A percentile compares a stretch with the other conserved stretches of the same genome.
These are phyloP conservation scores for Oligia fasciuncula DNA, from an alignment of 2,888 invertebrate species.

Conservation along the genomic window DNA sequence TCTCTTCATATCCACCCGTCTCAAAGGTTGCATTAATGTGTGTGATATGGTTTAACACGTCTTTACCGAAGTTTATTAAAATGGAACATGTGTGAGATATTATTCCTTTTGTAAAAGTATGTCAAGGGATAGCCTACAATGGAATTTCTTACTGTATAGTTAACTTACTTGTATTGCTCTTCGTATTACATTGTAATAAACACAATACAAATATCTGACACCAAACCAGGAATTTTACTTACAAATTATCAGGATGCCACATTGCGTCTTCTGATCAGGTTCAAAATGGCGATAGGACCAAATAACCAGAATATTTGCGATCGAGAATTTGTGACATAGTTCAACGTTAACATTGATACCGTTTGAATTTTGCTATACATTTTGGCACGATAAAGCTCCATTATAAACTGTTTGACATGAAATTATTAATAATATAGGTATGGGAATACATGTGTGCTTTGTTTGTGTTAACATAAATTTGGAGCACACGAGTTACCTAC, in stretches of 20 bases:
- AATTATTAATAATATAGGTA: conserved; percentile 21
- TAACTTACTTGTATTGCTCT: background rate
- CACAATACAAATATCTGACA: conserved; percentile 33
- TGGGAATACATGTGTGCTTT: conserved; percentile 13
- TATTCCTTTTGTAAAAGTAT: background rate
- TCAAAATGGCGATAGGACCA: conserved; percentile 56
- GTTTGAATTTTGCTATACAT: conserved; percentile 37
- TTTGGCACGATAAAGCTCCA: conserved; percentile 15
- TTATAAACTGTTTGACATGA: conserved; percentile 36
- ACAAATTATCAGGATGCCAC: conserved; percentile 54
- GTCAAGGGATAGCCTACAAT: background rate
- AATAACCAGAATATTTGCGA: conserved; percentile 61
- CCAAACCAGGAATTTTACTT: conserved; percentile 46
- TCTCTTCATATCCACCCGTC: conserved; percentile 42
- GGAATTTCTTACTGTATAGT: background rate
- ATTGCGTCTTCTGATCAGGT: conserved; percentile 50
- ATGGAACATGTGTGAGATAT: background rate
- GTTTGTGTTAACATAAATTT: conserved; percentile 22
- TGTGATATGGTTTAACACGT: conserved; percentile 9
- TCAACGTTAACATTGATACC: conserved; percentile 34
- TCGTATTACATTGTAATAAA: background rate
- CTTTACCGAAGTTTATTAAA: conserved; percentile 10
- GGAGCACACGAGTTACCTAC: conserved; percentile 2
- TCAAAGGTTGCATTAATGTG: conserved; percentile 38
- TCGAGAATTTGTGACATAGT: conserved; percentile 52